Conservation (phyloP, 2,797 vertebrate species). For the Falco naumanni region DNA sequence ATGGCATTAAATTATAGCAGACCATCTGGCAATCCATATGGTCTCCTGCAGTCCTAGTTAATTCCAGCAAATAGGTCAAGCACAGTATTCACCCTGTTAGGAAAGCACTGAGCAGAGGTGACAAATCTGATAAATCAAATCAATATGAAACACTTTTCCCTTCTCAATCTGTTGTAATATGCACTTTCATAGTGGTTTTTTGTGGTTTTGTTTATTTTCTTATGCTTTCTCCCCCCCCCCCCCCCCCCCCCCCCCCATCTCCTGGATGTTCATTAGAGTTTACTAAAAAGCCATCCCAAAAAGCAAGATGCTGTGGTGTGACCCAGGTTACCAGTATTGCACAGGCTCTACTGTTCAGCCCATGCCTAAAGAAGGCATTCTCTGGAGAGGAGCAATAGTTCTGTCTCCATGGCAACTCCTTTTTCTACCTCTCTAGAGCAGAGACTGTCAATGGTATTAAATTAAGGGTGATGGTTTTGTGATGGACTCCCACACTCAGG, state of each 20-base stretch:
- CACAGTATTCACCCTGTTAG: constrained; percentile 65
- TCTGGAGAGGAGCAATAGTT: constrained; percentile 27
- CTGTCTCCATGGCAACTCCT: constrained; percentile 60
- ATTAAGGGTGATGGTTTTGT: constrained; percentile 42
- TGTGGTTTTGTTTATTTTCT: background rate
- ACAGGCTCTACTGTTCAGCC: constrained; percentile 2
- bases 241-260: background rate
- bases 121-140: constrained; percentile 61
- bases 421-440: constrained; percentile 26
- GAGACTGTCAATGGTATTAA: constrained; percentile 30
- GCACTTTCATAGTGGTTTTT: background rate
- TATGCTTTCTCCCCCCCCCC: background rate
- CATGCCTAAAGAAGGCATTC: constrained; percentile 12
- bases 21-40: constrained; percentile 81
- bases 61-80: constrained; percentile 78
- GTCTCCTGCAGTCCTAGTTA: constrained; percentile 68
- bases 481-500: background rate
- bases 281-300: background rate
- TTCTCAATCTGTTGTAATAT: background rate
- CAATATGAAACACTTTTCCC: constrained; percentile 33
- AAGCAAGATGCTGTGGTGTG: background rate
- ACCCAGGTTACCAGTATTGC: constrained; percentile 7
- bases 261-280: background rate
- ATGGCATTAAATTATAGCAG: constrained; percentile 74
- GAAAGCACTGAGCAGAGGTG: constrained; percentile 67